A percentile compares a stretch with the other conserved stretches of the same genome.
Conservation (phyloP, 1,140 invertebrate species). For the Drosophila pruinosa region DNA sequence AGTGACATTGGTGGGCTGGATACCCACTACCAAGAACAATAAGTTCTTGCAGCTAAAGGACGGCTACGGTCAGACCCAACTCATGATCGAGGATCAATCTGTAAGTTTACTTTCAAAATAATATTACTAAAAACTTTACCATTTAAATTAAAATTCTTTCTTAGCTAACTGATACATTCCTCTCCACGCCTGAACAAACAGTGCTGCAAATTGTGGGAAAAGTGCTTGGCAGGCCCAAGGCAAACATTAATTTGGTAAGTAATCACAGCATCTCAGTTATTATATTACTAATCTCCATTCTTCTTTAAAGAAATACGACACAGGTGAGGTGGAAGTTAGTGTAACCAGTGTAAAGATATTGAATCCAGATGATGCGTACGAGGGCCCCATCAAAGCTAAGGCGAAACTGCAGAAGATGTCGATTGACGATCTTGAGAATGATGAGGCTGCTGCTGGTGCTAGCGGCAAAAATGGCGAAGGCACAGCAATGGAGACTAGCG, state of each 20-base stretch:
- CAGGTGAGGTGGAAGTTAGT: conserved; percentile 81
- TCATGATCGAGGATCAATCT: conserved; percentile 85
- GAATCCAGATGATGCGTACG: conserved; percentile 78
- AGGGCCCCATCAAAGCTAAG: conserved; percentile 69
- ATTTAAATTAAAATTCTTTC: neutral
- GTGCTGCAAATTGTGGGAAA: conserved; percentile 80
- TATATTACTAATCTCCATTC: neutral
- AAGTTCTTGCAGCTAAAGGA: conserved; percentile 90
- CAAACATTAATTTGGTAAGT: conserved; percentile 72
- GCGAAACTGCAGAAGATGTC: conserved; percentile 72
- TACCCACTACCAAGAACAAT: conserved; percentile 86
- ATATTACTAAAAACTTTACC: too few species aligned
- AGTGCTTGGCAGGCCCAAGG: conserved; percentile 74
- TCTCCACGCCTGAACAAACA: conserved; percentile 65
- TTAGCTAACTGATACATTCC: conserved; percentile 69
- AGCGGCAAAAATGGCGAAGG: conserved; percentile 52
- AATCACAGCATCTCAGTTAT: neutral
- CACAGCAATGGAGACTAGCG: conserved; percentile 37
- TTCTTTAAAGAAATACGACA: conserved; percentile 78
- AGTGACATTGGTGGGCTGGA: conserved; percentile 90
- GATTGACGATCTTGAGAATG: conserved; percentile 71
- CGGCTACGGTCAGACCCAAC: conserved; percentile 89
- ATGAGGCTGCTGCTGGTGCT: conserved; percentile 34
- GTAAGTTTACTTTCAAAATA: conserved; percentile 27
- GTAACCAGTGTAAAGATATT: conserved; percentile 73